These are phyloP conservation scores for Strigamia transsilvanica DNA, from an alignment of 2,888 invertebrate species.

Conservation along the genomic window DNA sequence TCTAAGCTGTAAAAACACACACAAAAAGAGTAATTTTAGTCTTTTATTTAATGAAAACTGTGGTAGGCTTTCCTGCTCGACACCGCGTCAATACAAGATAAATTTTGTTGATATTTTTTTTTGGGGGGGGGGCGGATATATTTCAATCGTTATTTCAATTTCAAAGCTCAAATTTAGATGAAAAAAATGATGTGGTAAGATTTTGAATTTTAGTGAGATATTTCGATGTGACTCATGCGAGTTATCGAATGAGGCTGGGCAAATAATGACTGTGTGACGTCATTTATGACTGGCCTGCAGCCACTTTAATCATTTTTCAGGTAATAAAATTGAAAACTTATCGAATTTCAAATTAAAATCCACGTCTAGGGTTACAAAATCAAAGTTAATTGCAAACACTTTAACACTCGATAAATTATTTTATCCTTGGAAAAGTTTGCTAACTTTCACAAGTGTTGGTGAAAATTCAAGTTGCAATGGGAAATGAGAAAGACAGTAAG, in stretches of 20 bases:
- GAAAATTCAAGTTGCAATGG: background rate
- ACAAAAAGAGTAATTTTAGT: background rate
- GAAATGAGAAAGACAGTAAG: background rate
- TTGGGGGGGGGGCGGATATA: no score
- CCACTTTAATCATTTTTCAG: background rate
- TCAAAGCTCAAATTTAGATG: no score
- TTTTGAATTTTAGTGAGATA: no score
- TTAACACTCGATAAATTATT: background rate
- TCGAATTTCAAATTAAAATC: background rate
- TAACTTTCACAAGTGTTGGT: background rate
- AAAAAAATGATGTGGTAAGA: no score
- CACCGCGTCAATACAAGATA: background rate
- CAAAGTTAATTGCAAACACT: background rate
- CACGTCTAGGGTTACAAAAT: background rate
- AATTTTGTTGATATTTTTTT: no score
- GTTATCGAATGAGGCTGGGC: no score
- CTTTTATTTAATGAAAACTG: background rate
- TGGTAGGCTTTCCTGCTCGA: background rate
- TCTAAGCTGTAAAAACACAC: background rate
- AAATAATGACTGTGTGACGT: background rate
- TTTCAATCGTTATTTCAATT: no score
- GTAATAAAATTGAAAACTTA: slow-evolving; percentile 4
- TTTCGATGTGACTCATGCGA: no score
- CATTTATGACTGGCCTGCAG: background rate
- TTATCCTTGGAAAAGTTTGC: slow-evolving; percentile 4